phyloP scores from a whole-genome alignment of 2,888 invertebrate species.

The Sinodicranocentrus sp. region DNA sequence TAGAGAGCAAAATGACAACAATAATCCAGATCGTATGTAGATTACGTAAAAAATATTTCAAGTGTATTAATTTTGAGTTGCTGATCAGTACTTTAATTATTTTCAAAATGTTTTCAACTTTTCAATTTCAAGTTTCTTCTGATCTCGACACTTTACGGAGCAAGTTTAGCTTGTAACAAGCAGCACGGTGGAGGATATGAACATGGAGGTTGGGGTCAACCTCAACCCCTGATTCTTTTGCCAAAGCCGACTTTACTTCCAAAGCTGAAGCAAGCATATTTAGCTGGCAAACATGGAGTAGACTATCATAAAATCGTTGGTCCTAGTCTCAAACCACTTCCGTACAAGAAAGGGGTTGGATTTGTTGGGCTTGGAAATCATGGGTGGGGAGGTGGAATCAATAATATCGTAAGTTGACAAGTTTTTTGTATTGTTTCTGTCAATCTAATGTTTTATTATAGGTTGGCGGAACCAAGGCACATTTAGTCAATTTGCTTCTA shows the following conservation, averaged over 20 bases:
- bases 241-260: slow-evolving; percentile 51
- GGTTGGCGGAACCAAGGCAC: no score
- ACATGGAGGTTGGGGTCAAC: slow-evolving; percentile 26
- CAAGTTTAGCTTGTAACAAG: slow-evolving; percentile 47
- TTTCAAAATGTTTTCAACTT: not conserved
- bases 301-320: slow-evolving; percentile 54
- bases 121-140: slow-evolving; percentile 15
- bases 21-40: slow-evolving; percentile 14
- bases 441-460: not conserved
- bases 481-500: not conserved
- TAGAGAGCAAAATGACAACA: slow-evolving; percentile 2
- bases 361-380: slow-evolving; percentile 13
- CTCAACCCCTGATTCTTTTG: slow-evolving; percentile 17
- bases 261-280: slow-evolving; percentile 44
- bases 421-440: no score
- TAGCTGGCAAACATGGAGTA: slow-evolving; percentile 39
- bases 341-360: slow-evolving; percentile 58
- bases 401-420: slow-evolving; percentile 21
- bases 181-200: not conserved
- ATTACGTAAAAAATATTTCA: not conserved
- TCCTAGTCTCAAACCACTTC: slow-evolving; percentile 60
- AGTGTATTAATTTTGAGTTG: not conserved
- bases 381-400: not conserved
- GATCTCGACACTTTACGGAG: not conserved
- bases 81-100: not conserved